A percentile compares a stretch with the other conserved stretches of the same genome.
Evolutionary conservation across 2,113 vertebrate species (phyloP).

Genomic region (Saccopteryx leptura): DNA sequence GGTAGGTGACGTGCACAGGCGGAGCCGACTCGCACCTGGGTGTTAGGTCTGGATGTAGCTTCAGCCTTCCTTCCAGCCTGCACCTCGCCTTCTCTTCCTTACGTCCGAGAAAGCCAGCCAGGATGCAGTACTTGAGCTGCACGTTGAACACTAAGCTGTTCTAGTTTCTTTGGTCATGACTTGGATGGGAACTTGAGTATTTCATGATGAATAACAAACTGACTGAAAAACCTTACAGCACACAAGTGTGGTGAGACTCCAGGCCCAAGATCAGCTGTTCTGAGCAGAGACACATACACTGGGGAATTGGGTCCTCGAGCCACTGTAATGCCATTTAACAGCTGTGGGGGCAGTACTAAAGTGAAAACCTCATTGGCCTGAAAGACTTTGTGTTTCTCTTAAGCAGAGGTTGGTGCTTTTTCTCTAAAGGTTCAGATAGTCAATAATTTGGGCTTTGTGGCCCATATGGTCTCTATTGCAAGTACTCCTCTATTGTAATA

Average conservation of each 20-base stretch:
- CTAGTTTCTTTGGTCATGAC: neutral
- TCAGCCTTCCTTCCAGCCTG: neutral
- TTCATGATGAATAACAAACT: neutral
- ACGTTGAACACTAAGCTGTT: neutral
- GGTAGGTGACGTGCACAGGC: too few species aligned
- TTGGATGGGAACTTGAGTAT: neutral
- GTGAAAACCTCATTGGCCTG: neutral
- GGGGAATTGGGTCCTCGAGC: neutral
- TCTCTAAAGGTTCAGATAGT: neutral
- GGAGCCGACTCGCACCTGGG: neutral
- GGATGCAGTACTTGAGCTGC: neutral
- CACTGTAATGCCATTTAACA: neutral
- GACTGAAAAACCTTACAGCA: neutral
- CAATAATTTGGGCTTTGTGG: neutral
- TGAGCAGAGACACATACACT: accelerated
- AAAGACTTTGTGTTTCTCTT: neutral
- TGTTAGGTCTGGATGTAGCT: neutral
- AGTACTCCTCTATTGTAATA: neutral
- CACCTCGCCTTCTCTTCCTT: neutral
- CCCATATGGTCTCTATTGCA: neutral
- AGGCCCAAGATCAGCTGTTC: neutral
- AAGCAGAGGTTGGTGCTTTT: neutral
- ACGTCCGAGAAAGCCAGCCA: neutral
- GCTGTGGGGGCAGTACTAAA: neutral
- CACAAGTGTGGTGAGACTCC: neutral